Conservation (phyloP, 2,797 vertebrate species). For the Neoniphon sammara region DNA sequence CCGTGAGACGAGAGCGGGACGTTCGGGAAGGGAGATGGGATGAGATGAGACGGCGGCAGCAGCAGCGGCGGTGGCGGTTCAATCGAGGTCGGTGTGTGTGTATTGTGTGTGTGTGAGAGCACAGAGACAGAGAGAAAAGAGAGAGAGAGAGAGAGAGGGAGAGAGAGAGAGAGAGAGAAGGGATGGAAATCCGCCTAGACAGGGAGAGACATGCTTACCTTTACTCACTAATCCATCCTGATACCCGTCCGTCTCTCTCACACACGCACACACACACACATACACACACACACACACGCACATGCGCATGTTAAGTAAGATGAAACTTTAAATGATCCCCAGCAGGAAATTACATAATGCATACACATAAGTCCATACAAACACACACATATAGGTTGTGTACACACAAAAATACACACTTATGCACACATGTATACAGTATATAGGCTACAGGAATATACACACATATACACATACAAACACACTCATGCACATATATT, state of each 20-base stretch:
- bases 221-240: constrained; percentile 85
- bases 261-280: constrained; percentile 16
- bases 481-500: not conserved
- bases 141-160: constrained; percentile 53
- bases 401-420: too few species aligned
- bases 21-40: constrained; percentile 34
- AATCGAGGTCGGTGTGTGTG: constrained; percentile 71
- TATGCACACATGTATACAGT: too few species aligned
- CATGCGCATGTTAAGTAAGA: not conserved
- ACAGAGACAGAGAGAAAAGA: constrained; percentile 39
- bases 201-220: constrained; percentile 78
- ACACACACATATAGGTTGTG: too few species aligned
- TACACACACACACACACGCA: constrained; percentile 14
- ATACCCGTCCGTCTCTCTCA: constrained; percentile 77
- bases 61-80: constrained; percentile 60
- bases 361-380: too few species aligned
- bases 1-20: constrained; percentile 33
- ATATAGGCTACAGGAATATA: not conserved
- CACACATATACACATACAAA: not conserved
- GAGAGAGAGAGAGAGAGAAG: constrained; percentile 46
- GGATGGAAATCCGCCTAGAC: constrained; percentile 76
- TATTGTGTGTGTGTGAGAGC: constrained; percentile 4
- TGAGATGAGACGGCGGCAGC: constrained; percentile 45
- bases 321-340: too few species aligned
- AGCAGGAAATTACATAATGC: too few species aligned